phyloP scores from a whole-genome alignment of 1,140 invertebrate species.

The Thaumetopoea pityocampa region DNA sequence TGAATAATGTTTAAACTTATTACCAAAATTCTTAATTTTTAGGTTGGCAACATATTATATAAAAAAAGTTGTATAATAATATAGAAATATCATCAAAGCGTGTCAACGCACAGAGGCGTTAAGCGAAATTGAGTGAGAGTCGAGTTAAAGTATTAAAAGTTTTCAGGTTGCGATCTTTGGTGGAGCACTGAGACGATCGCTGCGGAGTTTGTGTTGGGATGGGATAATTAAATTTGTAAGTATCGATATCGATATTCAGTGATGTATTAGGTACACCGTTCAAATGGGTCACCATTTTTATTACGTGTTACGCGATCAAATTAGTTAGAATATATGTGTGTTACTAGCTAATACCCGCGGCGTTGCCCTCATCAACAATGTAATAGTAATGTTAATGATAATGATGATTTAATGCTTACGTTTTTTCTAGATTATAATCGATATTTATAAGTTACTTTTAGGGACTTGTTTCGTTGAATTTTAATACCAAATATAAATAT shows the following conservation, averaged over 20 bases:
- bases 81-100: constrained; percentile 39
- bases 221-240: constrained; percentile 12
- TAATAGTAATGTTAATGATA: too few species aligned
- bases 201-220: constrained; percentile 24
- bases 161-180: constrained; percentile 65
- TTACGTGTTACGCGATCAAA: too few species aligned
- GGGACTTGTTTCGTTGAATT: too few species aligned
- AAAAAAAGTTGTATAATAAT: constrained; percentile 49
- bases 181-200: constrained; percentile 29
- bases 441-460: too few species aligned
- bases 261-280: too few species aligned
- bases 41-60: constrained; percentile 9
- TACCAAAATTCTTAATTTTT: neutral
- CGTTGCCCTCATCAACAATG: too few species aligned
- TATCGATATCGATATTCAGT: constrained; percentile 30
- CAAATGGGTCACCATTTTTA: too few species aligned
- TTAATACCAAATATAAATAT: too few species aligned
- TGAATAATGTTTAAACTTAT: neutral
- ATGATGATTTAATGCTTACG: too few species aligned
- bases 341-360: too few species aligned
- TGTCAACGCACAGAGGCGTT: constrained; percentile 55
- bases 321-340: too few species aligned
- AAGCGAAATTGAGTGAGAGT: constrained; percentile 71
- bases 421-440: too few species aligned
- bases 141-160: constrained; percentile 75